Evolutionary conservation across 2,797 vertebrate genomes (phyloP).

Genomic region (Intellagama lesueurii): DNA sequence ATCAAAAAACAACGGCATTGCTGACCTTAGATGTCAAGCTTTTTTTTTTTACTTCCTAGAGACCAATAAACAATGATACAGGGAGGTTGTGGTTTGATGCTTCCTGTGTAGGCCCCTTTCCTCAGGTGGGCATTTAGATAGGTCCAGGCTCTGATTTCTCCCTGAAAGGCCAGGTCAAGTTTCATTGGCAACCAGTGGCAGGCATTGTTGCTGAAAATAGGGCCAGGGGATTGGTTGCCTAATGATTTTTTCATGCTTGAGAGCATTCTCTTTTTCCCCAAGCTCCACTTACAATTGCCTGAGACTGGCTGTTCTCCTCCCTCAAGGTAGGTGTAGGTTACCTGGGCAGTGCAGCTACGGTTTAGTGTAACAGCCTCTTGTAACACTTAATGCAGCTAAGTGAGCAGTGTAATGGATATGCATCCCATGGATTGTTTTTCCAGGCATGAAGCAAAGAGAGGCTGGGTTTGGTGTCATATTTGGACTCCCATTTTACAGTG

Average conservation of each 20-base stretch:
- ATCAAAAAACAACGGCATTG: not conserved
- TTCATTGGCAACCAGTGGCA: conserved; percentile 33
- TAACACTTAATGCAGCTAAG: conserved; percentile 56
- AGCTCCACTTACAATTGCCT: conserved; percentile 63
- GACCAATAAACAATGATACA: not conserved
- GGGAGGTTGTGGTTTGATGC: not conserved
- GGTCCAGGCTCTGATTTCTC: conserved; percentile 38
- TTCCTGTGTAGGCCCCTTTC: conserved; percentile 1
- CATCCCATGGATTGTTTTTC: not conserved
- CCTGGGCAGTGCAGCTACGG: conserved; percentile 34
- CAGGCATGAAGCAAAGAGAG: not conserved
- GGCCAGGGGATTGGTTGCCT: conserved; percentile 65
- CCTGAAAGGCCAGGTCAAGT: conserved; percentile 24
- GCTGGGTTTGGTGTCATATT: not conserved
- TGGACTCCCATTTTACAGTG: not conserved
- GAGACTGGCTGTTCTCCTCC: conserved; percentile 42
- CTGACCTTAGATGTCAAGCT: not conserved
- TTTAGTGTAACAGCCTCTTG: conserved; percentile 67
- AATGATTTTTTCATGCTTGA: conserved; percentile 79
- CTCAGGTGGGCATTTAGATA: not conserved
- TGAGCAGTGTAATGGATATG: conserved; percentile 18
- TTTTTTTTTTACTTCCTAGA: not conserved
- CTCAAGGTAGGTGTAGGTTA: conserved; percentile 47
- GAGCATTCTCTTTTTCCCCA: conserved; percentile 54
- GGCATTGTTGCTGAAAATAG: conserved; percentile 64